phyloP scores from a whole-genome alignment of 2,888 invertebrate species.

The Azorinus chamasolen region DNA sequence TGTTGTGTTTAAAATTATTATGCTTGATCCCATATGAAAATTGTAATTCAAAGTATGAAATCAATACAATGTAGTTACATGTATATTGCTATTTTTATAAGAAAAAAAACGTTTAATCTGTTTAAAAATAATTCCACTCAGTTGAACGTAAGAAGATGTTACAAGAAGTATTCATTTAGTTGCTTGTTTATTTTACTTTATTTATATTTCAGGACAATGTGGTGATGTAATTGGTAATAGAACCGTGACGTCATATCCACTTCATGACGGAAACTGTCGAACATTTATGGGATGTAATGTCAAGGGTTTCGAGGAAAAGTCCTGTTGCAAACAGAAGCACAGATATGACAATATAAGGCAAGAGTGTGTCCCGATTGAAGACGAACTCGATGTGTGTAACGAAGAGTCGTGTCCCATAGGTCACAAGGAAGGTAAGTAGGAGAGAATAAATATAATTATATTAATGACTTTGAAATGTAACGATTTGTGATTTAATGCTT shows the following conservation, averaged over 20 bases:
- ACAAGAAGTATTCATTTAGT: neutral
- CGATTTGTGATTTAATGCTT: too few species aligned
- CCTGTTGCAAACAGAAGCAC: conserved; percentile 42
- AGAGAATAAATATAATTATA: too few species aligned
- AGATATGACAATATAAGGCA: conserved; percentile 22
- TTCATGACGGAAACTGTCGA: conserved; percentile 56
- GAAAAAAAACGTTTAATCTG: too few species aligned
- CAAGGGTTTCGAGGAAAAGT: conserved; percentile 22
- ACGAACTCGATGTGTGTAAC: conserved; percentile 30
- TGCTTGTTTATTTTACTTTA: too few species aligned
- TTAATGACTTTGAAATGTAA: too few species aligned
- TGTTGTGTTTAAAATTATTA: too few species aligned
- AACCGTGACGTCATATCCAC: conserved; percentile 17
- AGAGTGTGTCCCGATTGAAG: conserved; percentile 29
- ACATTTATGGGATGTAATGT: conserved; percentile 56
- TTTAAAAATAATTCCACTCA: too few species aligned
- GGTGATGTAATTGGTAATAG: conserved; percentile 19
- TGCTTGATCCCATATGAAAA: too few species aligned
- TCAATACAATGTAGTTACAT: too few species aligned
- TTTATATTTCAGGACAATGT: conserved; percentile 27
- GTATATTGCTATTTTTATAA: too few species aligned
- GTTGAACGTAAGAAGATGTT: neutral
- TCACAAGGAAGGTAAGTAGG: conserved; percentile 50
- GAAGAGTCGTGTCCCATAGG: conserved; percentile 35
- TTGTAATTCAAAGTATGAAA: too few species aligned